A percentile compares a stretch with the other conserved stretches of the same genome.
Evolutionary conservation across 2,888 invertebrate genomes (phyloP).

Genomic region (Perizoma flavofasciatum): DNA sequence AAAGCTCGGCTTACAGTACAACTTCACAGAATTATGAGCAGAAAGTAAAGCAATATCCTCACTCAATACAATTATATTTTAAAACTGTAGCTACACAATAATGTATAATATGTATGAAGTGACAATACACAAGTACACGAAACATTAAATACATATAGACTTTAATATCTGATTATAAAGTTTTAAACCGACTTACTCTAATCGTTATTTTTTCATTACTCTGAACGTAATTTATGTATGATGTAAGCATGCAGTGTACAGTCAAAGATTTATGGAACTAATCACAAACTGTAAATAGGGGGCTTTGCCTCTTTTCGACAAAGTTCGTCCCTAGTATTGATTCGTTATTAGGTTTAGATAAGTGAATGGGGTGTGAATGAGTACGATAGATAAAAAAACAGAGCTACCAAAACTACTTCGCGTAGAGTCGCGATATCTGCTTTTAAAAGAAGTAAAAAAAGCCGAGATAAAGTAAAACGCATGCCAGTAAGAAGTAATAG

Average conservation of each 20-base stretch:
- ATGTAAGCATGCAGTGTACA: conserved; percentile 5
- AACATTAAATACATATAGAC: conserved; percentile 14
- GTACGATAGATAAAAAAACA: conserved; percentile 1
- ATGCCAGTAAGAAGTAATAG: conserved; percentile 28
- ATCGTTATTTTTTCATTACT: not conserved
- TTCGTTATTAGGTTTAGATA: not conserved
- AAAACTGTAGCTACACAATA: conserved; percentile 56
- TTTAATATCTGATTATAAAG: not conserved
- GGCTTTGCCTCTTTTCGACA: not conserved
- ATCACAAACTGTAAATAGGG: too few species aligned
- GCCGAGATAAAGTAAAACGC: conserved; percentile 16
- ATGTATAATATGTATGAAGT: conserved; percentile 55
- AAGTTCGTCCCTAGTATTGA: not conserved
- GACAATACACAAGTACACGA: conserved; percentile 51
- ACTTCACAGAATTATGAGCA: conserved; percentile 14
- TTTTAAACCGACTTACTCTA: conserved; percentile 5
- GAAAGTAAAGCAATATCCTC: conserved; percentile 52
- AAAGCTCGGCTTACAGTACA: not conserved
- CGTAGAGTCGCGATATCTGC: too few species aligned
- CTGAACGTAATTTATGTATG: not conserved
- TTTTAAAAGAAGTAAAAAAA: not conserved
- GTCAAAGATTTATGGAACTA: not conserved
- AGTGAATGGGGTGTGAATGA: conserved; percentile 7
- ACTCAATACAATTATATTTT: conserved; percentile 49
- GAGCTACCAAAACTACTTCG: too few species aligned